Percentiles rank a stretch among this genome's conserved stretches.
These are phyloP conservation scores for Aphyosemion australe DNA, from an alignment of 2,113 vertebrate species.

Conservation along the genomic window DNA sequence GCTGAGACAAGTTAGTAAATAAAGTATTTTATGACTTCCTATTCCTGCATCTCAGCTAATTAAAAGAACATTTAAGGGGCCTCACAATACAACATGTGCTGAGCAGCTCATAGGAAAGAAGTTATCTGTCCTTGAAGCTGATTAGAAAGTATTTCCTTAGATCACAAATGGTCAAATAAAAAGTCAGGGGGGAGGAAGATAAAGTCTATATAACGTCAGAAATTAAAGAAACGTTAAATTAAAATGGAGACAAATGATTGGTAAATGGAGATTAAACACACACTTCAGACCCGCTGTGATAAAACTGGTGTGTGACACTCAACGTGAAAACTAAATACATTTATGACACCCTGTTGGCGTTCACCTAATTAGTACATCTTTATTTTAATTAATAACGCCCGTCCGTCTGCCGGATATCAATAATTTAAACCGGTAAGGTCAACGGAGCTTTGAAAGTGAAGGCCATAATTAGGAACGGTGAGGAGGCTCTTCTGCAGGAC, in stretches of 20 bases:
- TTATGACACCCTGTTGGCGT: constrained; percentile 65
- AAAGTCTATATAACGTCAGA: constrained; percentile 17
- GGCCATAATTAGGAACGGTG: constrained; percentile 65
- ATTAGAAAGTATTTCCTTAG: constrained; percentile 25
- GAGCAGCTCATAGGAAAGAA: neutral
- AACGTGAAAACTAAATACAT: constrained; percentile 67
- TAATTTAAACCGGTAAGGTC: constrained; percentile 67
- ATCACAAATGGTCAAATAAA: constrained; percentile 26
- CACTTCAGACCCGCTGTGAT: constrained; percentile 26
- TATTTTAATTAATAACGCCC: constrained; percentile 77
- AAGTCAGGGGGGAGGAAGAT: neutral
- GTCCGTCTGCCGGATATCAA: constrained; percentile 66
- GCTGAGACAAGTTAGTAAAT: neutral
- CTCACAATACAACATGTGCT: neutral
- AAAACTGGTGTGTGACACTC: constrained; percentile 67
- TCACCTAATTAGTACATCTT: constrained; percentile 73
- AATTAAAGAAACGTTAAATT: neutral
- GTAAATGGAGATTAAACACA: neutral
- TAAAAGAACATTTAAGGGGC: neutral
- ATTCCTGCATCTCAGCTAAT: neutral
- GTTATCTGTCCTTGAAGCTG: constrained; percentile 12
- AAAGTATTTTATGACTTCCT: neutral
- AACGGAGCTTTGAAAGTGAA: constrained; percentile 61
- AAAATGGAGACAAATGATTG: neutral
- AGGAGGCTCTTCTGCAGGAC: constrained; percentile 22